A percentile compares a stretch with the other conserved stretches of the same genome.
Conservation (phyloP, 2,797 vertebrate genomes). For the Arnoldichthys spilopterus region DNA sequence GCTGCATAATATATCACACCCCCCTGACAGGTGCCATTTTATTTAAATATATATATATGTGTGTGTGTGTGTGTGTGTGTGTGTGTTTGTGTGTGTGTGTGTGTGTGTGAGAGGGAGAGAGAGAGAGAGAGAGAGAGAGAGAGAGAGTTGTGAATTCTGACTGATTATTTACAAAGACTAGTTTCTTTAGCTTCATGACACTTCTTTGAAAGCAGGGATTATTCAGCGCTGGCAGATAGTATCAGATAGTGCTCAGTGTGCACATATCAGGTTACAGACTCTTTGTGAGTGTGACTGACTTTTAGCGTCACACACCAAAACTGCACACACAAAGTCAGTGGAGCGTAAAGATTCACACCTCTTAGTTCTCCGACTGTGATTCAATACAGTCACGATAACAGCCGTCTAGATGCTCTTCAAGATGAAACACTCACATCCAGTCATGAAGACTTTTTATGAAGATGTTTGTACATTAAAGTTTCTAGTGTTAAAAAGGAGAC, state of each 20-base stretch:
- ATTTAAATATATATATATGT: too few relatives aligned
- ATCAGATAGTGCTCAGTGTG: slow-evolving; percentile 2
- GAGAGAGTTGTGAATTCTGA: too few relatives aligned
- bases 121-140: too few relatives aligned
- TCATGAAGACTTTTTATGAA: background rate
- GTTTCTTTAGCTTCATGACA: background rate
- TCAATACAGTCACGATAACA: background rate
- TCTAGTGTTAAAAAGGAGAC: background rate
- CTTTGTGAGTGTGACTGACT: slow-evolving; percentile 18
- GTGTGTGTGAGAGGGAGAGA: too few relatives aligned
- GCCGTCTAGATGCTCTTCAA: background rate
- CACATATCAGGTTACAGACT: slow-evolving; percentile 39
- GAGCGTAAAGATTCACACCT: slow-evolving; percentile 2
- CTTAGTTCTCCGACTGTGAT: background rate
- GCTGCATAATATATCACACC: too few relatives aligned
- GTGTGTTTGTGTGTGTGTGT: too few relatives aligned
- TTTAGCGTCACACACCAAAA: background rate
- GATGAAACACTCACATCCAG: background rate
- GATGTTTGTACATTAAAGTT: background rate
- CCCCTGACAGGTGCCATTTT: too few relatives aligned
- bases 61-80: too few relatives aligned
- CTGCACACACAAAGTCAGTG: slow-evolving; percentile 32
- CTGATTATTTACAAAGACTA: too few relatives aligned
- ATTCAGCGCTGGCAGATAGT: background rate
- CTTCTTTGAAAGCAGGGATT: background rate